phyloP scores from a whole-genome alignment of 2,888 invertebrate species.

The Nomada fucata region DNA sequence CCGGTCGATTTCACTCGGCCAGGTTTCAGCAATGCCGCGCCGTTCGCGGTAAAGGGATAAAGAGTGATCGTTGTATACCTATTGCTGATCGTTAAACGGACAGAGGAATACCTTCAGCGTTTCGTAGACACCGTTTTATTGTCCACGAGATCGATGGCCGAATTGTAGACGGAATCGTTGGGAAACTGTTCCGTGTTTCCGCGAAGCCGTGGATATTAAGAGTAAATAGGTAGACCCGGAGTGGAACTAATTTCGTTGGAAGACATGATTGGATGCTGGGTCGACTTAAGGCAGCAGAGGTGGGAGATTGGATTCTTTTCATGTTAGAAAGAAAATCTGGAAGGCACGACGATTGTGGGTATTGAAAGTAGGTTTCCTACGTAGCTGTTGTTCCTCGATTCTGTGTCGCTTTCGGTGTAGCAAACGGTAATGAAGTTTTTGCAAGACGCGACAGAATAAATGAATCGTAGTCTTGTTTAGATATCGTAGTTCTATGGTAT shows the following conservation, averaged over 20 bases:
- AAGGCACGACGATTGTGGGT: neutral
- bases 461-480: too few relatives aligned
- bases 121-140: neutral
- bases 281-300: neutral
- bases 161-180: neutral
- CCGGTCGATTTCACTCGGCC: constrained; percentile 29
- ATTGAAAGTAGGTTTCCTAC: neutral
- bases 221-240: neutral
- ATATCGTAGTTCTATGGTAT: neutral
- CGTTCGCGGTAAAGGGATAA: neutral
- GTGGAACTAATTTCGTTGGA: neutral
- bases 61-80: constrained; percentile 1
- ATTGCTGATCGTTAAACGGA: neutral
- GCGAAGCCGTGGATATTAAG: neutral
- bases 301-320: neutral
- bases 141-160: neutral
- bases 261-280: neutral
- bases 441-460: too few relatives aligned
- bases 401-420: neutral
- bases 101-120: neutral
- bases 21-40: too few relatives aligned
- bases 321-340: neutral
- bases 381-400: neutral
- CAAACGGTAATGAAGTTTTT: too few relatives aligned
- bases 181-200: too few relatives aligned